Evolutionary conservation across 2,113 vertebrate species (phyloP).

Genomic region (Scomber japonicus): DNA sequence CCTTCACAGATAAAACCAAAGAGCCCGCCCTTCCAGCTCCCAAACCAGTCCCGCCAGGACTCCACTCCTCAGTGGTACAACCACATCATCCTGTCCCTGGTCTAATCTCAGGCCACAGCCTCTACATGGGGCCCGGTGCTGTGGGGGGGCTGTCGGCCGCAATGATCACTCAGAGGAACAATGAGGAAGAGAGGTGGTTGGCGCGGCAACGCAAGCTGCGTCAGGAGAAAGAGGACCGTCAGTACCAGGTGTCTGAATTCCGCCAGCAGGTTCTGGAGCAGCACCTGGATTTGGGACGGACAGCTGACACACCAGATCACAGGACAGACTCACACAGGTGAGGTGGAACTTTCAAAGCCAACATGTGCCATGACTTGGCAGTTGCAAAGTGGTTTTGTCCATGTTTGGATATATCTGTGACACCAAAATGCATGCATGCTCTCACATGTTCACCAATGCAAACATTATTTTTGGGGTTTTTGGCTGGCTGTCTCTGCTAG

Average conservation of each 20-base stretch:
- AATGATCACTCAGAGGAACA: constrained; percentile 91
- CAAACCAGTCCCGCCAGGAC: constrained; percentile 90
- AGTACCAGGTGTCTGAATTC: constrained; percentile 97
- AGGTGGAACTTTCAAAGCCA: constrained; percentile 27
- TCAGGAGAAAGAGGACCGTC: constrained; percentile 98
- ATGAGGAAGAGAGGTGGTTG: constrained; percentile 98
- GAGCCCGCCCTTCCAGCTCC: constrained; percentile 88
- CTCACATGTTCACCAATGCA: not conserved
- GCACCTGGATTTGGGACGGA: constrained; percentile 93
- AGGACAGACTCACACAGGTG: constrained; percentile 91
- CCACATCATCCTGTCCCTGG: constrained; percentile 89
- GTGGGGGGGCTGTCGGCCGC: constrained; percentile 84
- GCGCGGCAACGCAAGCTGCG: constrained; percentile 94
- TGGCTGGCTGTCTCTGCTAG: constrained; percentile 23
- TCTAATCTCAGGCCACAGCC: constrained; percentile 89
- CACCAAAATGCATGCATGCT: constrained; percentile 12
- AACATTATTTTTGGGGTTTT: constrained; percentile 20
- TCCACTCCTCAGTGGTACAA: constrained; percentile 86
- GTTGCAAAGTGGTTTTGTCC: not conserved
- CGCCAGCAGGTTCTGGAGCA: constrained; percentile 98
- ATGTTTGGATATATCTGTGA: constrained; percentile 2
- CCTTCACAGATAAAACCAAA: constrained; percentile 93
- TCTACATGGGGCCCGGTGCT: constrained; percentile 88
- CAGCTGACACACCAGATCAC: constrained; percentile 85
- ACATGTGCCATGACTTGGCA: not conserved